These are phyloP conservation scores for Amazona ochrocephala DNA, from an alignment of 2,797 vertebrate species.

Conservation along the genomic window DNA sequence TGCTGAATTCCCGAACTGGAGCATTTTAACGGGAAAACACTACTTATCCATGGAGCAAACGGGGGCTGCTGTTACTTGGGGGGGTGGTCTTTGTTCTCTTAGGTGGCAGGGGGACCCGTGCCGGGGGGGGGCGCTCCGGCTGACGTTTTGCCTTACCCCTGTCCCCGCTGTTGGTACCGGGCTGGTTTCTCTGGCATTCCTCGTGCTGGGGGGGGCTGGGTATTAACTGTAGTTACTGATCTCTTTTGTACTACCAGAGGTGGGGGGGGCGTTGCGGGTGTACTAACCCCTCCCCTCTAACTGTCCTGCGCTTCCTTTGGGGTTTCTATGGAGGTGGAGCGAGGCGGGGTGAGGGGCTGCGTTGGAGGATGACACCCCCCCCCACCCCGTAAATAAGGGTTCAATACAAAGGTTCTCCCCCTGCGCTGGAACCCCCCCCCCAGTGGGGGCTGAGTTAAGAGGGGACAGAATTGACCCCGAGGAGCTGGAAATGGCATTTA, in stretches of 20 bases:
- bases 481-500: slow-evolving; percentile 42
- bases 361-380: background rate
- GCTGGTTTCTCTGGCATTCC: slow-evolving; percentile 81
- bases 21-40: background rate
- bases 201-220: slow-evolving; percentile 67
- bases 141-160: slow-evolving; percentile 82
- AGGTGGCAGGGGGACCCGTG: accelerated
- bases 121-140: background rate
- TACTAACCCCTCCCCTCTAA: slow-evolving; percentile 58
- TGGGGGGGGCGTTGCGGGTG: slow-evolving; percentile 35
- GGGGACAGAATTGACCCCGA: background rate
- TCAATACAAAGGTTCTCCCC: background rate
- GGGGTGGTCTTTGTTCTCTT: background rate
- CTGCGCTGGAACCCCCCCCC: background rate
- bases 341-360: slow-evolving; percentile 52
- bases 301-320: background rate
- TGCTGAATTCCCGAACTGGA: background rate
- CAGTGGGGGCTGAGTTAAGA: background rate
- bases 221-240: slow-evolving; percentile 83
- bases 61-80: background rate
- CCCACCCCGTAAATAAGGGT: slow-evolving; percentile 14
- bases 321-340: slow-evolving; percentile 1
- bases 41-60: background rate
- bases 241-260: slow-evolving; percentile 80
- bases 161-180: slow-evolving; percentile 75